Evolutionary conservation across 2,888 invertebrate genomes (phyloP).

Genomic region (Heliconius ismenius): DNA sequence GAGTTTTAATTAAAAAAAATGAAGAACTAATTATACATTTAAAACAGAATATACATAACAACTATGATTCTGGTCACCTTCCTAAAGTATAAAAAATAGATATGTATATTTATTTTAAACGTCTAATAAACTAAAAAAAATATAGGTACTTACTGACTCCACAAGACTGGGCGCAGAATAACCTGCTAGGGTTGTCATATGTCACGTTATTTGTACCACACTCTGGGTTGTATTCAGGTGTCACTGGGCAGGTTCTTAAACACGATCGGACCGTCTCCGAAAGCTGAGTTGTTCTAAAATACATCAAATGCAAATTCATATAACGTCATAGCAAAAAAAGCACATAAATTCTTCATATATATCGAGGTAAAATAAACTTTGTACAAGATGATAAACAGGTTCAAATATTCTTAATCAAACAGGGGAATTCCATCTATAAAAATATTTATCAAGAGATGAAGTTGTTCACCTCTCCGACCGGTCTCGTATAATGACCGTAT

Average conservation of each 20-base stretch:
- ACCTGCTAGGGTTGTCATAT: slow-evolving; percentile 64
- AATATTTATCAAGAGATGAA: slow-evolving; percentile 12
- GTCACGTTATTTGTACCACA: slow-evolving; percentile 68
- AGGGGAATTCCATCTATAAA: slow-evolving; percentile 12
- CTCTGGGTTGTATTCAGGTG: slow-evolving; percentile 71
- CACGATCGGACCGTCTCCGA: slow-evolving; percentile 44
- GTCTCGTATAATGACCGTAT: slow-evolving; percentile 2
- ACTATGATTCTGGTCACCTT: no score
- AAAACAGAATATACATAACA: no score
- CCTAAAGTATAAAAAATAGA: no score
- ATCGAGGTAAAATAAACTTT: not conserved
- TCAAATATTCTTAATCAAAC: not conserved
- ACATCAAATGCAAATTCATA: not conserved
- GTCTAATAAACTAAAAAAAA: not conserved
- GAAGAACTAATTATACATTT: no score
- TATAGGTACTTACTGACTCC: slow-evolving; percentile 65
- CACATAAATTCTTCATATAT: not conserved
- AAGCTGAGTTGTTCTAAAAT: slow-evolving; percentile 33
- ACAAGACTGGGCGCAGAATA: slow-evolving; percentile 68
- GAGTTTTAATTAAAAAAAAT: no score
- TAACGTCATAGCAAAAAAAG: not conserved
- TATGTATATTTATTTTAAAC: not conserved
- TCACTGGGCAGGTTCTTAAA: slow-evolving; percentile 57
- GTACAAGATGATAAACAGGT: not conserved
- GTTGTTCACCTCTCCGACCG: slow-evolving; percentile 3